Conservation (phyloP, 2,113 vertebrate species). For the Chiloscyllium plagiosum region DNA sequence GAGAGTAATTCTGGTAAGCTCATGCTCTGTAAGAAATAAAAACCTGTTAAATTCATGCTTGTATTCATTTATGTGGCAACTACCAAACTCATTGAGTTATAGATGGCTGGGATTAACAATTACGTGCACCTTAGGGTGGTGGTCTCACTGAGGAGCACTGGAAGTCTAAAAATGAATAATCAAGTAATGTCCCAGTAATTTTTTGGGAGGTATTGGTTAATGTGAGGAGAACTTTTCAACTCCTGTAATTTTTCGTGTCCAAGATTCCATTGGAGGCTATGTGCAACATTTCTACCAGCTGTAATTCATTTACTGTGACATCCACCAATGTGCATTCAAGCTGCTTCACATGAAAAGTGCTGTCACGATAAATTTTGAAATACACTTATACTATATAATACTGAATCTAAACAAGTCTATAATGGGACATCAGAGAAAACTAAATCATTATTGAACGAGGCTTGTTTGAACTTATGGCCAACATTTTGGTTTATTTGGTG, state of each 20-base stretch:
- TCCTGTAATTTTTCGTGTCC: not conserved
- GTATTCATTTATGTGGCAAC: not conserved
- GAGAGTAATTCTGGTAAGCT: conserved; percentile 82
- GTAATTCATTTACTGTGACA: not conserved
- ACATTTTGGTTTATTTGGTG: not conserved
- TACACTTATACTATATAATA: not conserved
- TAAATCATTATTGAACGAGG: not conserved
- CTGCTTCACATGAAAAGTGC: not conserved
- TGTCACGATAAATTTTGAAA: not conserved
- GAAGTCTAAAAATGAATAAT: not conserved
- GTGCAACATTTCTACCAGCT: not conserved
- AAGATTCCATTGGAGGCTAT: not conserved
- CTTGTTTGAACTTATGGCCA: not conserved
- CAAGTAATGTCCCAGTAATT: no score
- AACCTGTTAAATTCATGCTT: not conserved
- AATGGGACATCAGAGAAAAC: not conserved
- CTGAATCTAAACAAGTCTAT: not conserved
- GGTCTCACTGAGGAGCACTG: not conserved
- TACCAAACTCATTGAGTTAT: not conserved
- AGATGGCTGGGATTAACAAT: not conserved
- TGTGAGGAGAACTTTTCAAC: not conserved
- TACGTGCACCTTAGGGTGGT: not conserved
- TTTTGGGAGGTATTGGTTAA: no score
- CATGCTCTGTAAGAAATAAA: conserved; percentile 20
- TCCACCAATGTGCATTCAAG: not conserved